Evolutionary conservation across 2,888 invertebrate species (phyloP), one percentile per base, ranked within the genome.

Genomic region (Drosophila meridiana): DNA sequence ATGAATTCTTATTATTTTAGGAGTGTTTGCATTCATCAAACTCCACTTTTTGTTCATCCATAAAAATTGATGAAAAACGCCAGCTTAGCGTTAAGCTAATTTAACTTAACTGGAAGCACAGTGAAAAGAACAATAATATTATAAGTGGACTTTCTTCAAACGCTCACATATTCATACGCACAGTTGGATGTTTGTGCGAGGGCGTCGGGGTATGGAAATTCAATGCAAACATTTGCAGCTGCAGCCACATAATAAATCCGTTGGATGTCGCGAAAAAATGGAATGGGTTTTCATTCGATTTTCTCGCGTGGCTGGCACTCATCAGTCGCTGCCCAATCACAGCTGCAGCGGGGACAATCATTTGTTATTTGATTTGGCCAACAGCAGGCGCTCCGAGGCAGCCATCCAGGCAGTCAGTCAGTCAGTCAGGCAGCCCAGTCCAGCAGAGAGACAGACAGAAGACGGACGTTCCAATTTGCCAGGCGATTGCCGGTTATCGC

Each of bases 361-460:
- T 87, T 84, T 84, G 87, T 83, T 87, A 84, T 84, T 84, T 82
- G 87, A 84, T 86, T 83, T 87, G 80, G 53, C 73, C 82, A 75
- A 59, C 78, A 57, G 67, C 62, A 67, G 67, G 62, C 69, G 40
- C 63, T 38, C 28, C 53, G 30, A 28, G 53, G 11, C 36, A 43
- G 64, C 9, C 60, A 40, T 56, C 7, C 64, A 40, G 50, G 8
- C 60, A 43, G 53, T 14, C 58, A 32, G 47, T 20, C 50, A 42
- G 59, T 14, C 48, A 57, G 50, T n/a, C 61, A 43, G 57, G 20
- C 20, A n/a, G 53, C 7, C 36, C 45, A 47, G 45, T 20, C 28
- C 2, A n/a, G 32, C 32, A 40, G 47, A 55, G 69, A 72, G 84
- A 55, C 71, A 72, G 84, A 75, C 78, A 36, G 26, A 32, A 45